These are phyloP conservation scores for Drymodes brunneopygia DNA, from an alignment of 2,113 vertebrate species.

Conservation along the genomic window DNA sequence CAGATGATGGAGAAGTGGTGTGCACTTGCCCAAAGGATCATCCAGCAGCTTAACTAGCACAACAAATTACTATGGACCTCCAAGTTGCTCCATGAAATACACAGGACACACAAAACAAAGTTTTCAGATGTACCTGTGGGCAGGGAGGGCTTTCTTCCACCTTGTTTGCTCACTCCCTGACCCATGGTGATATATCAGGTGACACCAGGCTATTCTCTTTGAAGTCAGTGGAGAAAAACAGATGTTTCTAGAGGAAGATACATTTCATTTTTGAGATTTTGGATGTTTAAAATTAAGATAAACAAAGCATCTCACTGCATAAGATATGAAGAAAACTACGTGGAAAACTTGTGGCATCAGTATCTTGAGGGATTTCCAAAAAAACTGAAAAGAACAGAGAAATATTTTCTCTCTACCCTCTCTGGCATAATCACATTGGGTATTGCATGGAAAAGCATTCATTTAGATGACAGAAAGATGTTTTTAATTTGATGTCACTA, in stretches of 20 bases:
- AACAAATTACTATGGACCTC: neutral
- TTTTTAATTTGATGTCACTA: neutral
- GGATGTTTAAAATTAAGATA: neutral
- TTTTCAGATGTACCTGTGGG: neutral
- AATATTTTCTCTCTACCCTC: neutral
- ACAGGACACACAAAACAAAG: neutral
- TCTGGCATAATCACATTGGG: neutral
- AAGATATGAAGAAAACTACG: neutral
- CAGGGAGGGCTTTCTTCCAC: neutral
- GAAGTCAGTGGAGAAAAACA: neutral
- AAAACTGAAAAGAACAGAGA: neutral
- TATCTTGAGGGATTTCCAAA: neutral
- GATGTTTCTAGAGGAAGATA: neutral
- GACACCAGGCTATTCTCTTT: neutral
- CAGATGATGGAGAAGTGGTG: neutral
- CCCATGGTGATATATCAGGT: neutral
- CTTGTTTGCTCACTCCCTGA: neutral
- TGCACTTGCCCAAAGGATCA: neutral
- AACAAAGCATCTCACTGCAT: neutral
- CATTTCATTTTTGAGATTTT: neutral
- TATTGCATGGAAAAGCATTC: neutral
- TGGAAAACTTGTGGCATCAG: neutral
- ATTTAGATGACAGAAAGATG: neutral
- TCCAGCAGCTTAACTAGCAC: neutral
- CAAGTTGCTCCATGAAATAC: neutral